Conservation (phyloP, 2,113 vertebrate genomes). For the Lepidothrix coronata region DNA sequence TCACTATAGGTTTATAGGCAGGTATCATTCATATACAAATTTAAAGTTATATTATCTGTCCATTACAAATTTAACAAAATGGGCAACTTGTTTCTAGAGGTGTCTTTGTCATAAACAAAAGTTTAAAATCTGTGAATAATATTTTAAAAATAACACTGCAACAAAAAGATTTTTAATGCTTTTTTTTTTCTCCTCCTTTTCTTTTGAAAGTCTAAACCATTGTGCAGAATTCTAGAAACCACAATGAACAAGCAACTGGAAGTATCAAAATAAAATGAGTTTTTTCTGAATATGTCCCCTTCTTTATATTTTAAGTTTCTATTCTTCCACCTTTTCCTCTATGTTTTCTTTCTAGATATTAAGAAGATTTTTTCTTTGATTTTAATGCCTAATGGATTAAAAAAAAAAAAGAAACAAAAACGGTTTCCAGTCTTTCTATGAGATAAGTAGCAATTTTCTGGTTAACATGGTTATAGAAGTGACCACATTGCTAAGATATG, state of each 20-base stretch:
- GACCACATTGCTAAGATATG: background rate
- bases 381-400: background rate
- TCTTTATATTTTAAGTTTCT: background rate
- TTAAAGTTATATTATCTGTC: background rate
- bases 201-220: background rate
- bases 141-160: background rate
- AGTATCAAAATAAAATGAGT: background rate
- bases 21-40: background rate
- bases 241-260: background rate
- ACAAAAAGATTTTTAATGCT: background rate
- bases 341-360: background rate
- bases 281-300: background rate
- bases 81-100: background rate
- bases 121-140: background rate
- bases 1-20: background rate
- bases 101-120: background rate
- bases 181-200: accelerated
- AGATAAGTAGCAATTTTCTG: background rate
- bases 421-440: background rate
- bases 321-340: background rate
- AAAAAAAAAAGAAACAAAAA: background rate
- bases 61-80: background rate
- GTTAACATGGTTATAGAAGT: background rate
- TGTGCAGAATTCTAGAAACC: background rate
- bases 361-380: background rate